Base-by-base conservation (phyloP, 2,888 invertebrate species). In the Deroplatys truncata region DNA sequence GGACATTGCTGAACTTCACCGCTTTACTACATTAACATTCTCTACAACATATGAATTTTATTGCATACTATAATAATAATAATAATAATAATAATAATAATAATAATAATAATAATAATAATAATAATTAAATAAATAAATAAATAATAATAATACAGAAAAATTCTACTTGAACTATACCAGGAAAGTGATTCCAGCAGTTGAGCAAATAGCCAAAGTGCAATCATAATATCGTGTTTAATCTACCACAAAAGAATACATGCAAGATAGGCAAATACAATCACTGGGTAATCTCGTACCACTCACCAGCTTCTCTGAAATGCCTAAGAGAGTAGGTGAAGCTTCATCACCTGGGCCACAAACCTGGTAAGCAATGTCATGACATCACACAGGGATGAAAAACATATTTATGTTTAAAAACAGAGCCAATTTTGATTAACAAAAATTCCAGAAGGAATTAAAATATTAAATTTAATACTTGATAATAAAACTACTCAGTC, bases 301-400 rank as follows among this genome's bases (percentile, higher is more conserved):
- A 88, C 88, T 88, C 88, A 88, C 88, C 88, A 84, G 84, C 72
- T 88, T 84, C 28, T 84, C 84, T 56, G 72, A 84, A 28, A 84
- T 84, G 84, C n/a, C 84, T 83, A 84, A 56, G 84, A 88, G 84
- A 84, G 31, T 28, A 28, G 85, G 25, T 35, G 85, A 72, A 20
- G 85, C 82, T 35, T 89, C 85, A 85, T 86, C 89, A 28, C 28
- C 20, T 72, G 82, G 85, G 2, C 56, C 82, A 82, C 86, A 86
- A 20, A 86, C 86, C 86, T 86, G 86, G 82, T 82, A 28, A 56
- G 16, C 15, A 86, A 86, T 86, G 56, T 72, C 25, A 72, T 72
- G 56, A 72, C 20, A 4, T 72, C 56, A 72, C 15, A 72, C 56
- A 72, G 16, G 56, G 56, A 20, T 72, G 16, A 25, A 72, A 72